phyloP scores from a whole-genome alignment of 2,113 vertebrate species.

The Cyrtonyx montezumae region DNA sequence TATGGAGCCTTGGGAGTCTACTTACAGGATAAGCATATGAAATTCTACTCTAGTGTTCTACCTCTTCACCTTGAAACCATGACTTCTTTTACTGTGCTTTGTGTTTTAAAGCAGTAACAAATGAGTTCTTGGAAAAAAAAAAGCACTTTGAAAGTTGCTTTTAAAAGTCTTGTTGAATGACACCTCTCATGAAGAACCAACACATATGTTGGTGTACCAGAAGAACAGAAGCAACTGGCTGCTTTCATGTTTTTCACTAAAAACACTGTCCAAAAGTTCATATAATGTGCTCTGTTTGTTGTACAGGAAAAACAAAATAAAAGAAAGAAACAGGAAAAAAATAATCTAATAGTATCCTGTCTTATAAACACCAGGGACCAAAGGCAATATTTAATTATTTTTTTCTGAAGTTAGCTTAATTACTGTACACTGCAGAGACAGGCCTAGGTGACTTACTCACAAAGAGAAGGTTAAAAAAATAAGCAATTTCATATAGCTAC shows the following conservation, averaged over 20 bases:
- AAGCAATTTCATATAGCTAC: not conserved
- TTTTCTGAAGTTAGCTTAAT: not conserved
- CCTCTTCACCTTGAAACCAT: not conserved
- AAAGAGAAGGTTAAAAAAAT: not conserved
- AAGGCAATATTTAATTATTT: not conserved
- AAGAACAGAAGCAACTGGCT: not conserved
- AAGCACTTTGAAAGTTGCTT: not conserved
- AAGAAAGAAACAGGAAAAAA: not conserved
- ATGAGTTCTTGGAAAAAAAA: not conserved
- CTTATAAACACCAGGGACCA: not conserved
- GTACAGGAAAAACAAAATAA: not conserved
- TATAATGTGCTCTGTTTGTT: not conserved
- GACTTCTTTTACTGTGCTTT: not conserved
- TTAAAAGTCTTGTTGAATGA: not conserved
- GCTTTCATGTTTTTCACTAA: not conserved
- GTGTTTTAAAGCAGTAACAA: not conserved
- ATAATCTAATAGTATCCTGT: not conserved
- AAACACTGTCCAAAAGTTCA: not conserved
- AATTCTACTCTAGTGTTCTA: not conserved
- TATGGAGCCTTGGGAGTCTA: rapidly evolving
- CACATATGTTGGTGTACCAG: not conserved
- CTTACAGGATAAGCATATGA: not conserved
- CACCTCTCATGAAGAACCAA: not conserved
- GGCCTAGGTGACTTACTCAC: not conserved
- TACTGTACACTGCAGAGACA: not conserved